phyloP scores from a whole-genome alignment of 2,888 invertebrate species.

The Eristalis pertinax region DNA sequence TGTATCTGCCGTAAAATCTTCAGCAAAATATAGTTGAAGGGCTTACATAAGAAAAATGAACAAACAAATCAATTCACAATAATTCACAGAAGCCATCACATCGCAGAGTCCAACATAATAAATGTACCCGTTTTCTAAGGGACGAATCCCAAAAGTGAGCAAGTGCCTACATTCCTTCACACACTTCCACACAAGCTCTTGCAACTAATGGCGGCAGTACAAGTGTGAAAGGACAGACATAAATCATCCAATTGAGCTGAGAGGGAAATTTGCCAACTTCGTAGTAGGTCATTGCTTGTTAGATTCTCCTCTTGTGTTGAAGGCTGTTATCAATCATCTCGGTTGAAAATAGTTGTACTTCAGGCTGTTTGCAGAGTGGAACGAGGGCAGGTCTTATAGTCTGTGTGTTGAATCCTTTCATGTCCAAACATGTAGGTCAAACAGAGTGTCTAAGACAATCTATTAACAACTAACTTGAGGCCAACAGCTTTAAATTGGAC shows the following conservation, averaged over 20 bases:
- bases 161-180: conserved; percentile 52
- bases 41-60: background rate
- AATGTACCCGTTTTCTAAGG: conserved; percentile 34
- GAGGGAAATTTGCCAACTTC: conserved; percentile 67
- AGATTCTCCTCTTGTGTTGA: conserved; percentile 45
- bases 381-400: conserved; percentile 48
- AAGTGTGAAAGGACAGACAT: conserved; percentile 66
- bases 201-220: conserved; percentile 60
- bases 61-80: conserved; percentile 49
- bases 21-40: background rate
- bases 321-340: conserved; percentile 66
- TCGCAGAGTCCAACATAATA: conserved; percentile 31
- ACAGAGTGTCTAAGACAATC: conserved; percentile 16
- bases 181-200: conserved; percentile 23
- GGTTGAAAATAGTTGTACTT: conserved; percentile 50
- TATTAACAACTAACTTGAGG: conserved; percentile 2
- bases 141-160: conserved; percentile 34
- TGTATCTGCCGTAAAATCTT: background rate
- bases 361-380: conserved; percentile 46
- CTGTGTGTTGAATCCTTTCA: conserved; percentile 18
- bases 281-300: conserved; percentile 56
- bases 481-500: background rate
- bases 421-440: conserved; percentile 52
- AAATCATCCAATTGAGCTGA: conserved; percentile 68
- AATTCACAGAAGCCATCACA: conserved; percentile 23